Percentiles rank a stretch among this genome's conserved stretches.
phyloP scores from a whole-genome alignment of 2,797 vertebrate genomes.

The Potorous gilbertii region DNA sequence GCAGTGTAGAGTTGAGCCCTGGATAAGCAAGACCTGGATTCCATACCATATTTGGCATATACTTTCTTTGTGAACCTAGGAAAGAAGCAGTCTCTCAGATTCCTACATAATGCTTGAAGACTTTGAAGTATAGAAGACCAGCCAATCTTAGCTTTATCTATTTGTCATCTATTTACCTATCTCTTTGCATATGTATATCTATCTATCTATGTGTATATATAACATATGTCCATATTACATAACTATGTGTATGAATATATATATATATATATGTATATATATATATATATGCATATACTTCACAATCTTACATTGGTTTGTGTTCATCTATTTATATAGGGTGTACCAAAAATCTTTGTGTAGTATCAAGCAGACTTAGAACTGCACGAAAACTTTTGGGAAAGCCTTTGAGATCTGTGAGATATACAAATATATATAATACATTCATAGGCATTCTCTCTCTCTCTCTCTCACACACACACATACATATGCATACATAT shows the following conservation, averaged over 20 bases:
- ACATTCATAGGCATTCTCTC: not conserved
- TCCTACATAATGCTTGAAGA: not conserved
- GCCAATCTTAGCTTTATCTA: not conserved
- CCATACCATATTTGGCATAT: not conserved
- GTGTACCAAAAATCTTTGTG: not conserved
- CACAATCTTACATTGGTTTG: no score
- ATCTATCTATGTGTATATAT: not conserved
- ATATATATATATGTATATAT: not conserved
- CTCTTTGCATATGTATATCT: not conserved
- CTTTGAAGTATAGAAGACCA: not conserved
- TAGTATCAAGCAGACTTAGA: not conserved
- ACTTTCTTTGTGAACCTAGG: not conserved
- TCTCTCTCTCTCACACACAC: no score
- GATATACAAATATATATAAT: not conserved
- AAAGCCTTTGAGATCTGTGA: no score
- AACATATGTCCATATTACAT: not conserved
- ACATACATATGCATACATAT: not conserved
- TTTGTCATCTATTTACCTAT: not conserved
- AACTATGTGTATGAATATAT: not conserved
- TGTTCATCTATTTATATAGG: not conserved
- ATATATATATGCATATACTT: not conserved
- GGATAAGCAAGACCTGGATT: not conserved
- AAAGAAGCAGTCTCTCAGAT: not conserved
- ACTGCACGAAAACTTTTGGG: not conserved
- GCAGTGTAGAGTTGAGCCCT: not conserved